phyloP scores from a whole-genome alignment of 1,140 invertebrate species.

The Kradibia gibbosae region DNA sequence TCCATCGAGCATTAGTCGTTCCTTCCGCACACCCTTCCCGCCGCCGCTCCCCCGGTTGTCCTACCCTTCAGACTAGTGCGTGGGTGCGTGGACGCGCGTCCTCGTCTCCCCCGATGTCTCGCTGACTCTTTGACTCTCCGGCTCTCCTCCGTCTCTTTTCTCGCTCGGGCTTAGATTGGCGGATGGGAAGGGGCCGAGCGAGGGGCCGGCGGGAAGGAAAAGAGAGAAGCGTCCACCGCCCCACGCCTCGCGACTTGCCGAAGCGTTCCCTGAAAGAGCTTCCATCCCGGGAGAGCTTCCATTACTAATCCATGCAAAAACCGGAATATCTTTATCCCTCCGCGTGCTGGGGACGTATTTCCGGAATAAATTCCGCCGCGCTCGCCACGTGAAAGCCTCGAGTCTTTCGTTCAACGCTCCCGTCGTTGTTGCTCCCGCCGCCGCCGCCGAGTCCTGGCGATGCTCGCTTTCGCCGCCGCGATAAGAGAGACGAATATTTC shows the following conservation, averaged over 20 bases:
- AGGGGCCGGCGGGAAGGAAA: neutral
- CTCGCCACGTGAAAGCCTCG: conserved; percentile 59
- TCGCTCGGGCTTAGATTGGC: conserved; percentile 8
- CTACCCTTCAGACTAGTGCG: too few species aligned
- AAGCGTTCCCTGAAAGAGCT: conserved; percentile 68
- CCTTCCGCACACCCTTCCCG: too few species aligned
- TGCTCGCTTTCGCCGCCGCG: conserved; percentile 35
- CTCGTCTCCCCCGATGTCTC: too few species aligned
- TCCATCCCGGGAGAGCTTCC: conserved; percentile 71
- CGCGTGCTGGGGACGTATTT: conserved; percentile 70
- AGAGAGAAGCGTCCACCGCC: conserved; percentile 57
- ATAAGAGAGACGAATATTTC: conserved; percentile 44
- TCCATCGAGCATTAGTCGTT: neutral
- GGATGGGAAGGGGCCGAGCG: neutral
- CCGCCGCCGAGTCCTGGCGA: neutral
- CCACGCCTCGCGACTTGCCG: conserved; percentile 62
- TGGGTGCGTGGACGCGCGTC: too few species aligned
- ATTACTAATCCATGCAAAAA: conserved; percentile 74
- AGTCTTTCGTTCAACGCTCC: conserved; percentile 41
- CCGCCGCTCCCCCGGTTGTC: too few species aligned
- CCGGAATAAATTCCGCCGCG: conserved; percentile 70
- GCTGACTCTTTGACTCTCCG: too few species aligned
- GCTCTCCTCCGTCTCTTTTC: neutral
- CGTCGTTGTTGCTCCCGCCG: neutral
- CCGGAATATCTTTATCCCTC: conserved; percentile 73